Evolutionary conservation across 2,113 vertebrate genomes (phyloP).

Genomic region (Prinia subflava): DNA sequence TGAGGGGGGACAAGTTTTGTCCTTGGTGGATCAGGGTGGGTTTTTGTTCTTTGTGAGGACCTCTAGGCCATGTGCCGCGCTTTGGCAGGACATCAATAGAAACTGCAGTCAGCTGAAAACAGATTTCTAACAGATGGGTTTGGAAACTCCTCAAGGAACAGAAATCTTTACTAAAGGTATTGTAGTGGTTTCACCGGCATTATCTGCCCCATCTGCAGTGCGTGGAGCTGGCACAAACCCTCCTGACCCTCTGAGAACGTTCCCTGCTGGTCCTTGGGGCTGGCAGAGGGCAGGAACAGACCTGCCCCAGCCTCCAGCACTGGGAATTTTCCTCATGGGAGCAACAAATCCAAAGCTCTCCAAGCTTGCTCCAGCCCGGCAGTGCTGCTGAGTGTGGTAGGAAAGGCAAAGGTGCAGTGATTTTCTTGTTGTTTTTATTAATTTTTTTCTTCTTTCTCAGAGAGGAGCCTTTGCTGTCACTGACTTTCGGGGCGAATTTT

Average conservation of each 20-base stretch:
- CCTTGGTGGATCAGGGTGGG: conserved; percentile 29
- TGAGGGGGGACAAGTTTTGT: neutral
- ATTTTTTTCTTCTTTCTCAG: neutral
- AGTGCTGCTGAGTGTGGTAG: accelerated
- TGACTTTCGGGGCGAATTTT: neutral
- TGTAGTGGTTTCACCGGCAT: neutral
- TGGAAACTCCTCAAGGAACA: conserved; percentile 22
- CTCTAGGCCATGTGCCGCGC: conserved; percentile 45
- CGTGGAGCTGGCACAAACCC: neutral
- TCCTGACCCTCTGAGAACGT: neutral
- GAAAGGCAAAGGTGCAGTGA: neutral
- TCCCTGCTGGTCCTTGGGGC: neutral
- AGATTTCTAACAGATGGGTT: conserved; percentile 50
- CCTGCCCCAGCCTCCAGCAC: neutral
- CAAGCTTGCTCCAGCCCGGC: neutral
- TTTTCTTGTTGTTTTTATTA: neutral
- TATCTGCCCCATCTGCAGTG: neutral
- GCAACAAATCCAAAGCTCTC: neutral
- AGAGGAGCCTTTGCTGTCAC: neutral
- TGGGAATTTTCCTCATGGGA: neutral
- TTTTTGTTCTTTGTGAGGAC: conserved; percentile 49
- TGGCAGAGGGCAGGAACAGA: neutral
- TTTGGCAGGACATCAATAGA: conserved; percentile 55
- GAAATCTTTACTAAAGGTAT: neutral
- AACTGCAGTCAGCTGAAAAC: conserved; percentile 38